Evolutionary conservation across 2,113 vertebrate species (phyloP).

Genomic region (Mesocricetus auratus): DNA sequence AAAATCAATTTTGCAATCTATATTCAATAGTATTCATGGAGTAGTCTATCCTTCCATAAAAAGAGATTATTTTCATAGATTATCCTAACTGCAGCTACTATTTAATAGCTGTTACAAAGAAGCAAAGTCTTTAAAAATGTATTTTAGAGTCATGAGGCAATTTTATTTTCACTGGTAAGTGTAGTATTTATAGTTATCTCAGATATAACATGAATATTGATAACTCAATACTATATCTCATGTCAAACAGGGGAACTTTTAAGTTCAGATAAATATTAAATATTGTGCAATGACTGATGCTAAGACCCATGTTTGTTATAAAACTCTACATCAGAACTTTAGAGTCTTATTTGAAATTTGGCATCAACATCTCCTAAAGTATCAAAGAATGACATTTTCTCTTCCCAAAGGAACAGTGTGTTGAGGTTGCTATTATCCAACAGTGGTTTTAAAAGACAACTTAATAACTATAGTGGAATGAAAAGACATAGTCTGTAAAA

Average conservation of each 20-base stretch:
- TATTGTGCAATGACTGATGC: not conserved
- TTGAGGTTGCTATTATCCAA: constrained; percentile 9
- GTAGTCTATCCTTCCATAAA: not conserved
- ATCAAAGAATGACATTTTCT: not conserved
- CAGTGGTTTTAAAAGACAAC: not conserved
- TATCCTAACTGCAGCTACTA: constrained; percentile 17
- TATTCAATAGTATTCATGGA: constrained; percentile 33
- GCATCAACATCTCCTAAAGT: not conserved
- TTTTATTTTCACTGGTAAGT: constrained; percentile 35
- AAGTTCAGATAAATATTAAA: not conserved
- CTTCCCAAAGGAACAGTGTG: not conserved
- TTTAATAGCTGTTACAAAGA: constrained; percentile 28
- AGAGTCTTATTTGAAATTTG: not conserved
- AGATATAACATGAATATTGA: not conserved
- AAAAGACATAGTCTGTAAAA: not conserved
- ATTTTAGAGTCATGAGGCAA: not conserved
- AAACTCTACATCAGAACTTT: not conserved
- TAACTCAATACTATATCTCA: not conserved
- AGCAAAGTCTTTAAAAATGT: not conserved
- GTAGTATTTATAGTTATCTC: not conserved
- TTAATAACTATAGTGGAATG: not conserved
- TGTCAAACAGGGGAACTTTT: not conserved
- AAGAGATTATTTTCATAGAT: constrained; percentile 40
- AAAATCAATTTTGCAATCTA: constrained; percentile 41
- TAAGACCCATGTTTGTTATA: not conserved